A percentile compares a stretch with the other conserved stretches of the same genome.
Conservation (phyloP, 2,797 vertebrate species). For the Benthosema pterotum region DNA sequence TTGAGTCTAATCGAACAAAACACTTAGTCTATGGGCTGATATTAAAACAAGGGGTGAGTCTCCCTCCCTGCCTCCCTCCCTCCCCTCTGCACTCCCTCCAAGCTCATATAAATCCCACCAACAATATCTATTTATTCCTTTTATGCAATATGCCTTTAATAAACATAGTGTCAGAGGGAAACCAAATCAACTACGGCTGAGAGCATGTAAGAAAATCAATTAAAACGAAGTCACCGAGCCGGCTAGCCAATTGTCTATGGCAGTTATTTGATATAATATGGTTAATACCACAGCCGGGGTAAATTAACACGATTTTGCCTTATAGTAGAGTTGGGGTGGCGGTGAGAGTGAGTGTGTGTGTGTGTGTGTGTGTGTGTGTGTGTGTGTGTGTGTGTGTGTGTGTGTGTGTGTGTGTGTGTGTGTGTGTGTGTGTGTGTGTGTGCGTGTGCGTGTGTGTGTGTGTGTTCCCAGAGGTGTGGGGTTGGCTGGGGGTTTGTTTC, state of each 20-base stretch:
- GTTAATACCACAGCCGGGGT: constrained; percentile 93
- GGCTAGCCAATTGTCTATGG: constrained; percentile 91
- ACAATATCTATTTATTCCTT: constrained; percentile 89
- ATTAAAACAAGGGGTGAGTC: constrained; percentile 71
- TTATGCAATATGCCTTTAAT: constrained; percentile 89
- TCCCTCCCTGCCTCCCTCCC: not conserved
- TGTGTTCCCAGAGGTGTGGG: constrained; percentile 61
- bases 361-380: constrained; percentile 34
- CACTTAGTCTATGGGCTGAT: constrained; percentile 64
- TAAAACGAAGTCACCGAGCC: constrained; percentile 93
- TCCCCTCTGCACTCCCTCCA: constrained; percentile 64
- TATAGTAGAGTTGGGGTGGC: constrained; percentile 67
- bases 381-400: constrained; percentile 49
- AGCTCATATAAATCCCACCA: constrained; percentile 84
- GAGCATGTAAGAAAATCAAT: constrained; percentile 92
- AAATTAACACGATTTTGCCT: constrained; percentile 95
- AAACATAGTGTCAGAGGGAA: constrained; percentile 92
- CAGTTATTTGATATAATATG: constrained; percentile 95
- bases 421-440: not conserved
- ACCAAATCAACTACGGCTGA: constrained; percentile 86
- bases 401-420: constrained; percentile 1
- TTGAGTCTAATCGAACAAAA: constrained; percentile 77
- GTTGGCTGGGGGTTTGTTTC: constrained; percentile 27
- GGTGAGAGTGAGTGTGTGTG: constrained; percentile 23
- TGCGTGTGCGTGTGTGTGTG: not conserved